Conservation (phyloP, 1,140 invertebrate species). For the Drosophila nikananu region DNA sequence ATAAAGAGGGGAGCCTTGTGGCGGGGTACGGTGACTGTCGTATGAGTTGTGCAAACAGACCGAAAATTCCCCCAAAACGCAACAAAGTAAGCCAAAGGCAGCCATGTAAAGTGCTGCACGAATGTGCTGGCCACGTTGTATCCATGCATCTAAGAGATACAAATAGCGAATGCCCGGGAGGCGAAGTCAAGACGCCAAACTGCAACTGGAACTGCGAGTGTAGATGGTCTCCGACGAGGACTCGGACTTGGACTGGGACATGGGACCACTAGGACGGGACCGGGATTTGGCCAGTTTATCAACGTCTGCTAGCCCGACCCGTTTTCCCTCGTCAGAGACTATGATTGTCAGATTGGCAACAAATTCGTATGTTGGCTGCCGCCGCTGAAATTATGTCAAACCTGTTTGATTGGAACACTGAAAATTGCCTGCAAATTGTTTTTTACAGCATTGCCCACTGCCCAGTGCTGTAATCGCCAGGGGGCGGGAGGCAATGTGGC, state of each 20-base stretch:
- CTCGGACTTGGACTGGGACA: conserved; percentile 7
- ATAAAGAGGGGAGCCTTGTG: neutral
- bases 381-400: conserved; percentile 70
- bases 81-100: conserved; percentile 31
- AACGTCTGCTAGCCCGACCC: conserved; percentile 25
- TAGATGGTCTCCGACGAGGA: conserved; percentile 2
- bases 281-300: conserved; percentile 52
- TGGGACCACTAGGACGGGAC: conserved; percentile 24
- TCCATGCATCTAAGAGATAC: conserved; percentile 58
- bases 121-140: conserved; percentile 24
- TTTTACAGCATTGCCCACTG: conserved; percentile 44
- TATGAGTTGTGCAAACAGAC: conserved; percentile 77
- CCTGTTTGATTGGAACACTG: conserved; percentile 62
- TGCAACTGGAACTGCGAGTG: conserved; percentile 37
- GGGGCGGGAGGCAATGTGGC: conserved; percentile 9
- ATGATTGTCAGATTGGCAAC: conserved; percentile 44
- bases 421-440: conserved; percentile 60
- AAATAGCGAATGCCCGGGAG: conserved; percentile 53
- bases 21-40: conserved; percentile 36
- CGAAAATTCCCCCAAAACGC: conserved; percentile 44
- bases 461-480: conserved; percentile 34
- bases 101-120: conserved; percentile 52
- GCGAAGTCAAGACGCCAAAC: conserved; percentile 29
- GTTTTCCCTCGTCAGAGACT: conserved; percentile 12
- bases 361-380: conserved; percentile 27